These are phyloP conservation scores for Marmota monax DNA, from an alignment of 2,113 vertebrate genomes.

Conservation along the genomic window DNA sequence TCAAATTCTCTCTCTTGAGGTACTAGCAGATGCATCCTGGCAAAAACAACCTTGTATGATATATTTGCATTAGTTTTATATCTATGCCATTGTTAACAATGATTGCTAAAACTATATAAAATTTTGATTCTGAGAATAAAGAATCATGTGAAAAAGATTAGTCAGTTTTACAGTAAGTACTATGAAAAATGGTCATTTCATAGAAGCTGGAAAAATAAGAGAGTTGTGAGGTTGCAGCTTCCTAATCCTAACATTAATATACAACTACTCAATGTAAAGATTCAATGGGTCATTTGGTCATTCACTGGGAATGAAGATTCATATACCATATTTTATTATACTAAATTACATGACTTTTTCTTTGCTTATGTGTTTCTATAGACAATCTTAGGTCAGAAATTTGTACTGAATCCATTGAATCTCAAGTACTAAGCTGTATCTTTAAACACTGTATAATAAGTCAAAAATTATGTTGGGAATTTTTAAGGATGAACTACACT, in stretches of 20 bases:
- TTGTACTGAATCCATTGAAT: not conserved
- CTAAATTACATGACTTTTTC: not conserved
- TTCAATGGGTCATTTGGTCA: not conserved
- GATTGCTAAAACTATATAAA: not conserved
- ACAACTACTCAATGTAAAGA: not conserved
- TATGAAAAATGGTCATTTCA: conserved; percentile 29
- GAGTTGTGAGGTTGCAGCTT: not conserved
- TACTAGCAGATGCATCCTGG: not conserved
- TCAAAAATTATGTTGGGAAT: not conserved
- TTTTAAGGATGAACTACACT: not conserved
- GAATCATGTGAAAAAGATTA: not conserved
- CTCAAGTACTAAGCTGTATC: not conserved
- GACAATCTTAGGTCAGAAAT: not conserved
- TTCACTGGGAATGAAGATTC: not conserved
- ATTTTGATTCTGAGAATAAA: not conserved
- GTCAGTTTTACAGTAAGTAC: not conserved
- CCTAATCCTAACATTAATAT: not conserved
- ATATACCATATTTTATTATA: not conserved
- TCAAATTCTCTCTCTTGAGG: not conserved
- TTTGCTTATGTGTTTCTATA: not conserved
- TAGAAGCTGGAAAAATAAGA: not conserved
- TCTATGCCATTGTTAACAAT: not conserved
- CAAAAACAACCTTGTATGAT: not conserved
- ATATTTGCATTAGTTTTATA: not conserved
- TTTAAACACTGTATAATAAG: conserved; percentile 29